phyloP scores from a whole-genome alignment of 2,888 invertebrate genomes.

The Norana najaformis region DNA sequence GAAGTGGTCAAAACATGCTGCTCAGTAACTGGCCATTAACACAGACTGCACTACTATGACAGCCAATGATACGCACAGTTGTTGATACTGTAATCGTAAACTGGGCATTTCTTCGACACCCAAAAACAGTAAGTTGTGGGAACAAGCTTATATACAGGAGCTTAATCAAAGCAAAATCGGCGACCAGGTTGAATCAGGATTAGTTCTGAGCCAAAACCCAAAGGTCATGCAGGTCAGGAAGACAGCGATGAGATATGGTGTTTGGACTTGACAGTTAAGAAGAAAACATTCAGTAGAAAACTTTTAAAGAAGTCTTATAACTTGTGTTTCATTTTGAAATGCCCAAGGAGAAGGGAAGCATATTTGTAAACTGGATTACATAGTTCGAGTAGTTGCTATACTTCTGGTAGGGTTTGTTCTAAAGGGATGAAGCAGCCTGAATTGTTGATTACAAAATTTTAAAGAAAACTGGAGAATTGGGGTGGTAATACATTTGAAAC shows the following conservation, averaged over 20 bases:
- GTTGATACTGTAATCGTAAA: background rate
- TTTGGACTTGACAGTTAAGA: too few relatives aligned
- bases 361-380: background rate
- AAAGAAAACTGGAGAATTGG: background rate
- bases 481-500: slow-evolving; percentile 28
- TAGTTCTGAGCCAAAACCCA: too few relatives aligned
- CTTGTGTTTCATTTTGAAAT: too few relatives aligned
- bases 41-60: too few relatives aligned
- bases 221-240: too few relatives aligned
- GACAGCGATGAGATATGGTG: too few relatives aligned
- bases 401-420: background rate
- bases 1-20: too few relatives aligned
- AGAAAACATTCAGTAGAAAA: too few relatives aligned
- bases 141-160: background rate
- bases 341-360: too few relatives aligned
- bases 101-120: background rate
- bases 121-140: background rate
- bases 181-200: too few relatives aligned
- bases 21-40: too few relatives aligned
- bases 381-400: background rate
- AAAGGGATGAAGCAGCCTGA: background rate
- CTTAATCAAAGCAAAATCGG: background rate
- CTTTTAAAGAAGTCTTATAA: too few relatives aligned
- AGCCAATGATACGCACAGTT: background rate
- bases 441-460: background rate